Base-by-base conservation (phyloP, 2,888 invertebrate genomes). In the Acrobasis consociella region DNA sequence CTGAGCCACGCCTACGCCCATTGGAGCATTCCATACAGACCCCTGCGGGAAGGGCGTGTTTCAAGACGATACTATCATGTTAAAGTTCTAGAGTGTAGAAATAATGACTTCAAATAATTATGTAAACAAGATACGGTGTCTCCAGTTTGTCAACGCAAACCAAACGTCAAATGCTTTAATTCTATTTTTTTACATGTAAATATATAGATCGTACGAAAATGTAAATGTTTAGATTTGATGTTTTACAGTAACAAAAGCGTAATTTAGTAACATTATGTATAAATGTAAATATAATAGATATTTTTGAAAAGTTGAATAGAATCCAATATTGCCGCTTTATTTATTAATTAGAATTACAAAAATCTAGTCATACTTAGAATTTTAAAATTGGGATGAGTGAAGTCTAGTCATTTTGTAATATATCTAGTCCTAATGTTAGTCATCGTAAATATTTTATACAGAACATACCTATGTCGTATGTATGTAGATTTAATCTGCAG, bases 1-100 rank as follows among this genome's bases (percentile, higher is more conserved):
- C 85, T 93, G 93, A 92, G 88, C 83, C 85, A 75, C 85, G 85
- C 81, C 88, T 69, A 82, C 89, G 82, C 87, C 89, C 80, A 72
- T 81, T 77, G 80, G 81, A 78, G 83, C 86, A 73, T 91, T 86
- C 77, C 85, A 86, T 65, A 73, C 82, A 49, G 90, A 91, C 78
- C 77, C 78, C 77, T 87, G 86, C 77, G 80, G 82, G 69, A 91
- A 90, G 78, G 82, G 83, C 81, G 77, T 89, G 72, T 80, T 87
- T 66, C 90, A 89, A 68, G 91, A 91, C 72, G 91, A 92, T 67
- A 87, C 89, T n/a, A 86, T 91, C 68, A 86, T 91, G 86, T 78
- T 91, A 70, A 91, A 91, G 75, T 92, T 90, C 78, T 91, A 76
- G 31, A 31, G 31, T 31, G 31, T 31, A 31, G 2, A 31, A 31